Evolutionary conservation across 2,113 vertebrate genomes (phyloP).

Genomic region (Hydrolagus affinis): DNA sequence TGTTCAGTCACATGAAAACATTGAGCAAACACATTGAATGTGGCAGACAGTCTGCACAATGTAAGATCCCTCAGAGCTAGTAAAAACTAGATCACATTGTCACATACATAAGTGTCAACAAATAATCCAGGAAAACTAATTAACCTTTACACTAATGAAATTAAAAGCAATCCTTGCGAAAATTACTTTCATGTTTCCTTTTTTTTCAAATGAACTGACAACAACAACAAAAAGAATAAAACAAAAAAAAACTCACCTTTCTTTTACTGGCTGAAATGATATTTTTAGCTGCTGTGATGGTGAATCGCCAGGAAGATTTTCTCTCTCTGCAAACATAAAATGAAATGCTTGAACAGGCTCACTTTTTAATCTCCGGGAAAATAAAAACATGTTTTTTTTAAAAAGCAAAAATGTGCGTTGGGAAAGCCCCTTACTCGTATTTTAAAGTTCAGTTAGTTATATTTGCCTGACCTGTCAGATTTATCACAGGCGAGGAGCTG

Average conservation of each 20-base stretch:
- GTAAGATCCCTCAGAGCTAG: background rate
- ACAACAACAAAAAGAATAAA: too few species aligned
- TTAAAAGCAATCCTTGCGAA: too few species aligned
- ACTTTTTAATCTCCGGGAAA: background rate
- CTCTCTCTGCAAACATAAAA: constrained; percentile 63
- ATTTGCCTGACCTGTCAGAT: background rate
- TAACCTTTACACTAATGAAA: background rate
- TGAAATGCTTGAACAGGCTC: background rate
- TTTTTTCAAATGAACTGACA: too few species aligned
- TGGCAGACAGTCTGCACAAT: background rate
- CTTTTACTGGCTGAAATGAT: constrained; percentile 83
- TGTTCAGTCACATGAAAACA: background rate
- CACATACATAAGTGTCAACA: background rate
- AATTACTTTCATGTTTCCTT: too few species aligned
- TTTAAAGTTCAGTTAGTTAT: background rate
- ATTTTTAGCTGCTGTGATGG: constrained; percentile 80
- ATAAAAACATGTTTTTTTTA: background rate
- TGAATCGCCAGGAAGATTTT: constrained; percentile 74
- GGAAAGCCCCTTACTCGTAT: background rate
- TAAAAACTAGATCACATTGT: background rate
- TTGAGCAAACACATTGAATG: background rate
- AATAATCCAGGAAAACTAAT: too few species aligned
- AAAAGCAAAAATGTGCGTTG: background rate
- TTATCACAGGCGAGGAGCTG: background rate
- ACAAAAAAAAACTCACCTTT: constrained; percentile 69